Evolutionary conservation across 2,797 vertebrate genomes (phyloP).

Genomic region (Hemibagrus guttatus): DNA sequence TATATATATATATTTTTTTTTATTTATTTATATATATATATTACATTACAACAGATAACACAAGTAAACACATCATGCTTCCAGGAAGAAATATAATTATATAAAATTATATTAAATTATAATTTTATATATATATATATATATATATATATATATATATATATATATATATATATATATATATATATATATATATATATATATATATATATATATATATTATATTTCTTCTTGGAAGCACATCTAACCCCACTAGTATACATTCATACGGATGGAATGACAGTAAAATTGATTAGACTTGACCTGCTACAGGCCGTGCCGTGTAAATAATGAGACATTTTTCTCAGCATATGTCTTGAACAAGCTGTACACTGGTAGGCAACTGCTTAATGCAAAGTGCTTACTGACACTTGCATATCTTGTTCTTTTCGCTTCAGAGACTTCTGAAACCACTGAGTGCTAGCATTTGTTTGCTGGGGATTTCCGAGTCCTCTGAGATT

Average conservation of each 20-base stretch:
- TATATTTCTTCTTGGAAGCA: neutral
- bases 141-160: neutral
- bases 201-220: too few relatives aligned
- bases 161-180: too few relatives aligned
- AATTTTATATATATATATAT: neutral
- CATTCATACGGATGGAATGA: neutral
- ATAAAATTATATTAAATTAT: too few relatives aligned
- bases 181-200: too few relatives aligned
- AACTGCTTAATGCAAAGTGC: conserved; percentile 36
- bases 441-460: conserved; percentile 15
- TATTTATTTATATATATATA: too few relatives aligned
- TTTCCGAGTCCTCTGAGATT: conserved; percentile 24
- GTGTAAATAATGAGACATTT: conserved; percentile 25
- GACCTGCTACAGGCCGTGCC: conserved; percentile 8
- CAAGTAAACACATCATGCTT: too few relatives aligned
- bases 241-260: neutral
- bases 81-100: too few relatives aligned
- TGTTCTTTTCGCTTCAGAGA: conserved; percentile 10
- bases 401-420: conserved; percentile 24
- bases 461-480: conserved; percentile 7
- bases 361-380: conserved; percentile 13
- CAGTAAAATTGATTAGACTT: neutral
- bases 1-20: too few relatives aligned
- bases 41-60: too few relatives aligned
- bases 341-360: conserved; percentile 20